Percentiles rank a stretch among this genome's conserved stretches.
These are phyloP conservation scores for Passer domesticus DNA, from an alignment of 2,113 vertebrate species.

Conservation along the genomic window DNA sequence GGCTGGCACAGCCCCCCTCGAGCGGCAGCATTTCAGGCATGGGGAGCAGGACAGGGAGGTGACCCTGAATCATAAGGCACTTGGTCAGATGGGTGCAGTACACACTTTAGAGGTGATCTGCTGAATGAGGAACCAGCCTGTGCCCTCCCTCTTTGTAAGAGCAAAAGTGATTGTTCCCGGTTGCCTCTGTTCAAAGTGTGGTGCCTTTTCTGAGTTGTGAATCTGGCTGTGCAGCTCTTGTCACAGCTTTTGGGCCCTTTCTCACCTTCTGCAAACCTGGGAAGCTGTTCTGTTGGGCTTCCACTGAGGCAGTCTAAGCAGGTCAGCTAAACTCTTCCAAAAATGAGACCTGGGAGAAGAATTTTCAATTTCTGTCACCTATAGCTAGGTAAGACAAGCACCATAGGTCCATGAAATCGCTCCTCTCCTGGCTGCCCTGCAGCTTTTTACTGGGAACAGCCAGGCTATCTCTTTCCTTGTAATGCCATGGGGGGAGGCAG, in stretches of 20 bases:
- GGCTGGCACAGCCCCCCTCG: background rate
- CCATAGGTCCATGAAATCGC: fast-evolving
- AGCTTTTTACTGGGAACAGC: background rate
- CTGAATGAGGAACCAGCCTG: background rate
- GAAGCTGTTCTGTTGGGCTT: background rate
- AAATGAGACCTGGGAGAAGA: background rate
- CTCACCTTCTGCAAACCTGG: background rate
- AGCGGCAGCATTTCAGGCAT: background rate
- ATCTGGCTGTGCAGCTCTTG: background rate
- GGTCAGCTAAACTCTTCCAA: background rate
- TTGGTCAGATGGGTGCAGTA: background rate
- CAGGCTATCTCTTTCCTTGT: background rate
- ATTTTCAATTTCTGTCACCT: background rate
- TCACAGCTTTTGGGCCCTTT: fast-evolving
- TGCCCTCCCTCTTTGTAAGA: background rate
- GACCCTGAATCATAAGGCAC: background rate
- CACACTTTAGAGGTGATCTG: background rate
- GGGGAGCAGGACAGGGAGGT: background rate
- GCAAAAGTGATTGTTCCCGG: background rate
- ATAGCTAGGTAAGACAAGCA: background rate
- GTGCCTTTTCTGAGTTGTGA: background rate
- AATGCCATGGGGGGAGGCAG: too few species aligned
- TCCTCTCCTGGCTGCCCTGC: background rate
- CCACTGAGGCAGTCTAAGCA: background rate
- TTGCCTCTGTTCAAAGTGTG: background rate